Evolutionary conservation across 2,888 invertebrate genomes (phyloP), one percentile per base, ranked within the genome.

Genomic region (Brachyopa scutellaris): DNA sequence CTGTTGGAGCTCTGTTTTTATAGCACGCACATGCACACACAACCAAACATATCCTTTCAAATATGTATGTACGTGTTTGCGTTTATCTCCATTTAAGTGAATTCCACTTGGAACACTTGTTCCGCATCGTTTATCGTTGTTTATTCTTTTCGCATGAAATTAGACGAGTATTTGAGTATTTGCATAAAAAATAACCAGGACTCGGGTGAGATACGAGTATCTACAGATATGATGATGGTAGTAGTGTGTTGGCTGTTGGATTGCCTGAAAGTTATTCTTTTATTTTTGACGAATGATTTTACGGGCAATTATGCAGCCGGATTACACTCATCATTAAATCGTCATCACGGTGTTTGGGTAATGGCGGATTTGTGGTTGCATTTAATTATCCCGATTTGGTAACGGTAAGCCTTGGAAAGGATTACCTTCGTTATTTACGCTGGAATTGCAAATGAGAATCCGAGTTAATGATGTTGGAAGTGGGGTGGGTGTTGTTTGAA

Each of bases 61-160:
- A 29, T 61, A 11, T 36, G 5, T n/a, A 36, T 36, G 33, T 33
- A 74, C 57, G 73, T 73, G 64, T 59, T 49, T 64, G 66, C 51
- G 40, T 66, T 74, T 51, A 66, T 74, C 74, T 74, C 49, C 49
- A 66, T 74, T 64, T 74, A 66, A 74, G 66, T 57, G 66, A 66
- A 66, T 74, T 74, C 74, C 74, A 47, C 70, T 70, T 49, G 59
- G 40, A 59, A 57, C 55, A 74, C 73, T 69, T 80, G 62, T 74
- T 69, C 61, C 74, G 51, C 69, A 69, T 64, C 74, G 67, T 80
- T 67, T 69, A 42, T 19, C 74, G 21, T 69, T 80, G 74, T 80
- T 74, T 80, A 62, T 80, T 80, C 57, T 64, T 80, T 76, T 69
- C 45, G 29, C 57, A 70, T 62, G 62, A 47, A 74, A 69, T 74